Percentiles rank a stretch among this genome's conserved stretches.
These are phyloP conservation scores for Centropus unirufus DNA, from an alignment of 2,113 vertebrate species.

Conservation along the genomic window DNA sequence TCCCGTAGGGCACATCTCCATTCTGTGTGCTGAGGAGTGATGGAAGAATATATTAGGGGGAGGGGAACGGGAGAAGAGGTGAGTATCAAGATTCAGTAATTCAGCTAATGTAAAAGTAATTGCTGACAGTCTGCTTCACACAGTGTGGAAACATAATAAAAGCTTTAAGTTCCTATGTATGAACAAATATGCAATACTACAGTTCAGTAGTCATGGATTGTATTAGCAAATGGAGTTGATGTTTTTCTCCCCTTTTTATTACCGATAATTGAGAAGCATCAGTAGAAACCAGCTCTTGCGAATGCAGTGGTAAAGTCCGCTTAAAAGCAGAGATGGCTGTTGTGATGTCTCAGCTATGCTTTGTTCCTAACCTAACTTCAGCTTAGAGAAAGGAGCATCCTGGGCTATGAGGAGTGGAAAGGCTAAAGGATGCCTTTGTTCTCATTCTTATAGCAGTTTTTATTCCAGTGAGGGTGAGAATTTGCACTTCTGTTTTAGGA, in stretches of 20 bases:
- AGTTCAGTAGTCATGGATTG: not conserved
- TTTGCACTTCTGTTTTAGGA: not conserved
- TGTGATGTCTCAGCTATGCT: not conserved
- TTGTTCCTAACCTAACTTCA: not conserved
- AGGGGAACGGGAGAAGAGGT: not conserved
- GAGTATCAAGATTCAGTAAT: conserved; percentile 26
- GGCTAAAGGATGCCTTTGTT: not conserved
- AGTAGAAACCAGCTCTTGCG: not conserved
- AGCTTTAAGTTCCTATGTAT: not conserved
- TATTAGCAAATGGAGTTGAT: not conserved
- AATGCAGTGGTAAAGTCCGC: not conserved
- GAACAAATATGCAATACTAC: not conserved
- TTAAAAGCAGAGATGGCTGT: not conserved
- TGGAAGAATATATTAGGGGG: conserved; percentile 24
- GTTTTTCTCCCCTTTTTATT: not conserved
- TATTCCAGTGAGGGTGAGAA: not conserved
- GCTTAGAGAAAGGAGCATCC: not conserved
- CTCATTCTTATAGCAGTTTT: not conserved
- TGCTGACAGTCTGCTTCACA: conserved; percentile 11
- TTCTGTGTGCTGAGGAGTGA: not conserved
- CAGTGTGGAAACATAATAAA: not conserved
- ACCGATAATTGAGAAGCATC: not conserved
- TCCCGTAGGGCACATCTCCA: not conserved
- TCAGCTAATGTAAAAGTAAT: conserved; percentile 55
- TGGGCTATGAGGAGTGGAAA: not conserved